Conservation (phyloP, 92 coral and sea anemone species). For the Epizoanthus stellaris region DNA sequence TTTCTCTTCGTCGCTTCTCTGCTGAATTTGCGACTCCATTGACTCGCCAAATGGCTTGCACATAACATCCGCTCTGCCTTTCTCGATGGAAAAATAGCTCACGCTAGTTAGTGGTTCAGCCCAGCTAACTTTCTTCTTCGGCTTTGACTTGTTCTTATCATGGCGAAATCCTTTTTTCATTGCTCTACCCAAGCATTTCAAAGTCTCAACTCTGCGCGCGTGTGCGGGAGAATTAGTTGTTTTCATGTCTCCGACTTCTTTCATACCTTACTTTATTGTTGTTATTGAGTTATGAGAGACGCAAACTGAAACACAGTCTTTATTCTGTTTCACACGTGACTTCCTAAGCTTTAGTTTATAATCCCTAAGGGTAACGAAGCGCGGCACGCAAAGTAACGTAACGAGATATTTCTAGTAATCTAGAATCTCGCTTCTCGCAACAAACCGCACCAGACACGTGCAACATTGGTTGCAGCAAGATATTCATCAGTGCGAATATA, state of each 20-base stretch:
- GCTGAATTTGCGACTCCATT: not conserved
- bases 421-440: not conserved
- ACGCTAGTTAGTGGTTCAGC: conserved; percentile 35
- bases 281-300: not conserved
- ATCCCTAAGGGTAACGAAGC: not conserved
- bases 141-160: not conserved
- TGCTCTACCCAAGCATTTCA: not conserved
- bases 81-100: conserved; percentile 11
- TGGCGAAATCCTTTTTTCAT: conserved; percentile 11
- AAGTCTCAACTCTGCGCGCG: not conserved
- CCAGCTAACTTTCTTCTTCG: conserved; percentile 13
- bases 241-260: not conserved
- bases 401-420: conserved; percentile 18
- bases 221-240: not conserved
- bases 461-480: too few relatives aligned
- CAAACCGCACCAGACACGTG: not conserved
- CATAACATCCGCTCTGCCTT: not conserved
- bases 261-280: not conserved
- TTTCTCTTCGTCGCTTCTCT: not conserved
- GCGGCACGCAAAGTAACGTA: not conserved
- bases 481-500: too few relatives aligned
- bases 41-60: not conserved
- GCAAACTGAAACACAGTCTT: not conserved
- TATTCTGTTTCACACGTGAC: conserved; percentile 18
- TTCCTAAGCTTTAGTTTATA: not conserved